Percentiles rank a stretch among this genome's conserved stretches.
Evolutionary conservation across 1,140 invertebrate species (phyloP).

Genomic region (Notospermus geniculatus): DNA sequence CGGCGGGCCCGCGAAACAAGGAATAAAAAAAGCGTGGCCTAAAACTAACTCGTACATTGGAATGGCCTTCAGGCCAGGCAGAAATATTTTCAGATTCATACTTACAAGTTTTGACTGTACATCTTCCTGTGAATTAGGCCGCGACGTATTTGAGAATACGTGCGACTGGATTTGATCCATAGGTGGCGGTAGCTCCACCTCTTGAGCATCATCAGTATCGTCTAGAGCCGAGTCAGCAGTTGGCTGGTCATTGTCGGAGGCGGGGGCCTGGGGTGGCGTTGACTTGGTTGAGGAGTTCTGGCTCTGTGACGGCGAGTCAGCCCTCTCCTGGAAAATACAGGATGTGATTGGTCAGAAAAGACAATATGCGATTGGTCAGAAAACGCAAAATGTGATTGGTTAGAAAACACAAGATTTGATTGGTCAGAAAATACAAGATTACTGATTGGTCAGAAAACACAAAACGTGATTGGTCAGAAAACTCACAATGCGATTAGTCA

Average conservation of each 20-base stretch:
- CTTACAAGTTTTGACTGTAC: constrained; percentile 67
- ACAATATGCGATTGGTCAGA: too few species aligned
- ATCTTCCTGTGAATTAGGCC: constrained; percentile 63
- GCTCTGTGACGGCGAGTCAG: not conserved
- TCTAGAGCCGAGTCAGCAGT: constrained; percentile 52
- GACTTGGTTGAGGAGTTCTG: too few species aligned
- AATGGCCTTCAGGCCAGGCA: too few species aligned
- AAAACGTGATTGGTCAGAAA: too few species aligned
- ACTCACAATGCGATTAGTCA: too few species aligned
- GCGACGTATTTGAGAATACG: constrained; percentile 63
- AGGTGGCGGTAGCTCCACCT: constrained; percentile 86
- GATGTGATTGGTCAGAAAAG: too few species aligned
- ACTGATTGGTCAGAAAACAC: too few species aligned
- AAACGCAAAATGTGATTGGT: too few species aligned
- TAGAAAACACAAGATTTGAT: constrained; percentile 6
- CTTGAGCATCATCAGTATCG: constrained; percentile 74
- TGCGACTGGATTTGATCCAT: constrained; percentile 85
- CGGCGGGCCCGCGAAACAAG: too few species aligned
- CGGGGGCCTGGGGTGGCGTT: not conserved
- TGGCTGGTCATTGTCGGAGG: constrained; percentile 57
- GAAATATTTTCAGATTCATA: constrained; percentile 3
- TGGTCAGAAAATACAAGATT: too few species aligned
- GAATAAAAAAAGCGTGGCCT: too few species aligned
- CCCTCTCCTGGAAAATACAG: constrained; percentile 4
- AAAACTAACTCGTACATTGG: too few species aligned